Base-by-base conservation (phyloP, 2,797 vertebrate genomes). In the Clarias fuscus region DNA sequence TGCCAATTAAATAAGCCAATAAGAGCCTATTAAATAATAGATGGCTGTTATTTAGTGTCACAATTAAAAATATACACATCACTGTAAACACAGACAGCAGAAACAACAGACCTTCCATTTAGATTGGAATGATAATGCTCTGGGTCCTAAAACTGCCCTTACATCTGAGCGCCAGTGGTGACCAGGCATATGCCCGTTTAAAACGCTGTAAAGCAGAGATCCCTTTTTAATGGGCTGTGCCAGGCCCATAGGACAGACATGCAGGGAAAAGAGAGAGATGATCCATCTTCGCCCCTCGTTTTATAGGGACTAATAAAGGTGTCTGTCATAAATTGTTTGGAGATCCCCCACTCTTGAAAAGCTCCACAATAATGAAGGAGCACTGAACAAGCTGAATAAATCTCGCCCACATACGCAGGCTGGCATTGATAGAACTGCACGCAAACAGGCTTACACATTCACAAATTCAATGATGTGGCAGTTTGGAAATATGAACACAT, bases 291-390 rank as follows among this genome's bases (percentile, higher is more conserved):
- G 53, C 84, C 83, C 81, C 85, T 79, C 79, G 84, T 87, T 90
- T 89, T 90, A 90, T 89, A 89, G 82, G 81, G 83, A 80, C 88
- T 85, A 90, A 90, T 91, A 91, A 91, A 91, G 84, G 88, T 90
- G 88, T 91, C 90, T 78, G 85, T 88, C 91, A 91, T 91, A 90
- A 91, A 91, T 91, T 89, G 88, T 90, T 89, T 91, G 79, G 89
- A 91, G 91, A 91, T 91, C 88, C 85, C 72, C 80, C 73, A 77
- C 88, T 89, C 88, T 89, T 72, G 84, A 85, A 88, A 89, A 88
- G 86, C 87, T 85, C 62, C 30, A 84, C 86, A 84, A 91, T 91
- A 91, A 91, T 89, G 90, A 91, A 91, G 88, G 86, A 81, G 86
- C 86, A 67, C 68, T 85, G 87, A 85, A 88, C 87, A 87, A 88